These are phyloP conservation scores for Baccha elongata DNA, from an alignment of 2,888 invertebrate species.

Conservation along the genomic window DNA sequence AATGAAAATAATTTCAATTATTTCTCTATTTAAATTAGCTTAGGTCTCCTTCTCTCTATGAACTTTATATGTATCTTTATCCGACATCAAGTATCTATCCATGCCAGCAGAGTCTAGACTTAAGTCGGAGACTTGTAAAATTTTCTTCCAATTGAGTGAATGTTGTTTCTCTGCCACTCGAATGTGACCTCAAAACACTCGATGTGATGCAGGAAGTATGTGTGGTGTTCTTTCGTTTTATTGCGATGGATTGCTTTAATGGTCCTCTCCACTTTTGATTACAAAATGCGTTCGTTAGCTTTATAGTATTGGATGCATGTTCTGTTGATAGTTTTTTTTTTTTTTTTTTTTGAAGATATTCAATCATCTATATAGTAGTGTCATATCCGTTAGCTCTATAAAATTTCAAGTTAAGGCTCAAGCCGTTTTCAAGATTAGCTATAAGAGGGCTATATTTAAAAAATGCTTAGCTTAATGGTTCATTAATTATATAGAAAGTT, in stretches of 20 bases:
- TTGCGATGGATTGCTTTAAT: conserved; percentile 22
- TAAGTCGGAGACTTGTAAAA: conserved; percentile 56
- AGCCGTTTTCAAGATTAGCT: conserved; percentile 24
- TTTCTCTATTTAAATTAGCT: neutral
- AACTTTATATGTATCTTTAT: conserved; percentile 35
- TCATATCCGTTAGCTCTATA: conserved; percentile 58
- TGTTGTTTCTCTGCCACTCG: conserved; percentile 35
- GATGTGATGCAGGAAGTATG: conserved; percentile 14
- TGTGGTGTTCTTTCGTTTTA: conserved; percentile 18
- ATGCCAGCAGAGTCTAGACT: conserved; percentile 49
- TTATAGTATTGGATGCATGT: neutral
- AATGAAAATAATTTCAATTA: neutral
- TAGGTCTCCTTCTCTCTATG: neutral
- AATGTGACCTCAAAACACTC: conserved; percentile 60
- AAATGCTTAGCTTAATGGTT: conserved; percentile 34
- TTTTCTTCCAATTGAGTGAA: conserved; percentile 48
- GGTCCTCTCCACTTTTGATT: conserved; percentile 21
- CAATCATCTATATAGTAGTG: conserved; percentile 59
- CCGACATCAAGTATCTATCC: conserved; percentile 42
- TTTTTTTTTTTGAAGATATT: conserved; percentile 27
- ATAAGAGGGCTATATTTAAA: conserved; percentile 12
- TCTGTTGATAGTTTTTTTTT: neutral
- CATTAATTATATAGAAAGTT: conserved; percentile 39
- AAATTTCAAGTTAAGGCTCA: conserved; percentile 20
- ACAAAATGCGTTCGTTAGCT: conserved; percentile 26